Evolutionary conservation across 2,888 invertebrate species (phyloP).

Genomic region (Xestia sexstrigata): DNA sequence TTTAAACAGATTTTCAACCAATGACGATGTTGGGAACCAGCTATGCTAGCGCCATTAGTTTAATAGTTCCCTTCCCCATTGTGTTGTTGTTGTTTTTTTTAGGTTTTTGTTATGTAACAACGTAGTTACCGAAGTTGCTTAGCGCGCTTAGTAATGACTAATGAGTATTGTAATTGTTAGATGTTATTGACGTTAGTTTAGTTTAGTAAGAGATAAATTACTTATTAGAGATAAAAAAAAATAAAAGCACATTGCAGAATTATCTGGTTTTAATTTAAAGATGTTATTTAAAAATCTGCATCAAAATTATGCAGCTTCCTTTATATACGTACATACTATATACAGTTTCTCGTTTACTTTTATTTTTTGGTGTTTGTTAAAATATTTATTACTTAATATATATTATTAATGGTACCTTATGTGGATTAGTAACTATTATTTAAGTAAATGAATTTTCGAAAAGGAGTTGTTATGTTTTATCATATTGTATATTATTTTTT

Average conservation of each 20-base stretch:
- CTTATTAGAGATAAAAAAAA: background rate
- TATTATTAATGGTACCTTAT: background rate
- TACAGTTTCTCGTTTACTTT: background rate
- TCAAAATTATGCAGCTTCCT: background rate
- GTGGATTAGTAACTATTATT: too few species aligned
- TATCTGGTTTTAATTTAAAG: background rate
- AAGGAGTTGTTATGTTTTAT: background rate
- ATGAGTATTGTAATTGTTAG: background rate
- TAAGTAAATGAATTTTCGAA: background rate
- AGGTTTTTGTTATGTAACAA: slow-evolving; percentile 19
- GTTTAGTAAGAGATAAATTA: slow-evolving; percentile 16
- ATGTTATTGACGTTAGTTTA: slow-evolving; percentile 33
- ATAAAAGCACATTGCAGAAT: background rate
- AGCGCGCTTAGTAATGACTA: background rate
- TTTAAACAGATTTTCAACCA: background rate
- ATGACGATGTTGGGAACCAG: background rate
- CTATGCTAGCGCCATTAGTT: background rate
- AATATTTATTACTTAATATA: background rate
- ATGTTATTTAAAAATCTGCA: background rate
- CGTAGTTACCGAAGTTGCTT: slow-evolving; percentile 46
- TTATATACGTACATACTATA: background rate
- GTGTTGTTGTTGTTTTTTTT: background rate
- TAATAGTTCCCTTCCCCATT: background rate
- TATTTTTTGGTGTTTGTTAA: background rate
- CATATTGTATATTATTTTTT: background rate